Base-by-base conservation (phyloP, 2,797 vertebrate genomes). In the Schizopygopsis pylzovi region DNA sequence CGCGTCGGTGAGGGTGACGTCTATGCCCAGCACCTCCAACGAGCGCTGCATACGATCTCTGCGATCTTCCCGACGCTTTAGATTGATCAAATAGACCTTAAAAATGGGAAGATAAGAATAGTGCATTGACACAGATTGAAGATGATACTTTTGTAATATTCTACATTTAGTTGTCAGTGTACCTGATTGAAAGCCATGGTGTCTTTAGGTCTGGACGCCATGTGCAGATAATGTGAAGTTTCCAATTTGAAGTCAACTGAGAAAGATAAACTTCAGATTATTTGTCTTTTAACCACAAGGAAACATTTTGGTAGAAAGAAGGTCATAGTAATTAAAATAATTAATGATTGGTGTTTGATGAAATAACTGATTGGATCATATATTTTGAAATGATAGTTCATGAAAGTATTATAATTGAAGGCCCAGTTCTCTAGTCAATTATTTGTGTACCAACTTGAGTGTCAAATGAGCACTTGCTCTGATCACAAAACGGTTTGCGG, bases 111-210 rank as follows among this genome's bases (percentile, higher is more conserved):
- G n/a, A 56, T 70, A 79, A 43, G 41, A 75, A 20, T 43, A 45
- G 6, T 33, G 54, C 54, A 41, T 37, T 28, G 11, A 41, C 41
- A 45, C 33, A 56, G n/a, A 47, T 3, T 47, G 4, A 22, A 59
- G 1, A 33, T 22, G 6, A 4, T 22, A 41, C 6, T 10, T 82
- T 15, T 81, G 22, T 1, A 63, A n/a, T 6, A 61, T 41, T 52
- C 37, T 52, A 45, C 52, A 70, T 43, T 13, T 39, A 33, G 63
- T 2, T 63, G 45, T 49, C 6, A 16, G n/a, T 49, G 63, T 94
- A 99, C 98, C 93, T 99, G 94, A 86, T 99, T 95, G 91, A 99
- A 98, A 67, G 94, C 96, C 91, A 99, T 96, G 91, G 93, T 97
- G 92, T 97, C 96, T 81, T 95, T 96, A 4, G 89, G 90, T 65